Conservation (phyloP, 1,140 invertebrate species). For the Mylabris phalerata region DNA sequence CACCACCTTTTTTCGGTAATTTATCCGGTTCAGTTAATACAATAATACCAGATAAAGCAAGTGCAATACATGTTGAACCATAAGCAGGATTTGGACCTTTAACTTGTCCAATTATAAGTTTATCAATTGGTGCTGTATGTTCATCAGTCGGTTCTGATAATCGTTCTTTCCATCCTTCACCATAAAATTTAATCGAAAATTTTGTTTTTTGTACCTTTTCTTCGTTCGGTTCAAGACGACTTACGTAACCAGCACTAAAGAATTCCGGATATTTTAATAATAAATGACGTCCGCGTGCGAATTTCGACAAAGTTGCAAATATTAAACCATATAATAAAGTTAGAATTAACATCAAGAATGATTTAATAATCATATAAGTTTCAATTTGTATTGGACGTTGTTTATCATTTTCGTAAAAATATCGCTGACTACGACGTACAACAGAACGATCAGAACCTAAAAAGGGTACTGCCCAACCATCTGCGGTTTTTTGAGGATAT, state of each 20-base stretch:
- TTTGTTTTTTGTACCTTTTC: slow-evolving; percentile 53
- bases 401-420: slow-evolving; percentile 59
- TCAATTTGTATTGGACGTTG: slow-evolving; percentile 64
- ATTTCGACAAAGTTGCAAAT: slow-evolving; percentile 60
- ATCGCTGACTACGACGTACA: slow-evolving; percentile 66
- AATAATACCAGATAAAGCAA: slow-evolving; percentile 65
- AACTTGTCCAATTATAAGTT: slow-evolving; percentile 59
- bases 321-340: slow-evolving; percentile 52
- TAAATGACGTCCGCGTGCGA: slow-evolving; percentile 45
- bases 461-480: slow-evolving; percentile 72
- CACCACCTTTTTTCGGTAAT: slow-evolving; percentile 63
- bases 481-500: slow-evolving; percentile 54
- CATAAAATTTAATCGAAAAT: slow-evolving; percentile 65
- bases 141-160: slow-evolving; percentile 53
- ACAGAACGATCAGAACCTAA: slow-evolving; percentile 74
- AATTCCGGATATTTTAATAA: slow-evolving; percentile 50
- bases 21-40: slow-evolving; percentile 70
- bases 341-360: slow-evolving; percentile 44
- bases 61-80: slow-evolving; percentile 65
- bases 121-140: slow-evolving; percentile 55
- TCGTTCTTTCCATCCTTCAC: slow-evolving; percentile 70
- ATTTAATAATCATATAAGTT: slow-evolving; percentile 53
- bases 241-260: slow-evolving; percentile 65
- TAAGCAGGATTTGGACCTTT: slow-evolving; percentile 70
- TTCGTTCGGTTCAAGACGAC: slow-evolving; percentile 58